phyloP scores from a whole-genome alignment of 2,113 vertebrate species.

The Pongo abelii region DNA sequence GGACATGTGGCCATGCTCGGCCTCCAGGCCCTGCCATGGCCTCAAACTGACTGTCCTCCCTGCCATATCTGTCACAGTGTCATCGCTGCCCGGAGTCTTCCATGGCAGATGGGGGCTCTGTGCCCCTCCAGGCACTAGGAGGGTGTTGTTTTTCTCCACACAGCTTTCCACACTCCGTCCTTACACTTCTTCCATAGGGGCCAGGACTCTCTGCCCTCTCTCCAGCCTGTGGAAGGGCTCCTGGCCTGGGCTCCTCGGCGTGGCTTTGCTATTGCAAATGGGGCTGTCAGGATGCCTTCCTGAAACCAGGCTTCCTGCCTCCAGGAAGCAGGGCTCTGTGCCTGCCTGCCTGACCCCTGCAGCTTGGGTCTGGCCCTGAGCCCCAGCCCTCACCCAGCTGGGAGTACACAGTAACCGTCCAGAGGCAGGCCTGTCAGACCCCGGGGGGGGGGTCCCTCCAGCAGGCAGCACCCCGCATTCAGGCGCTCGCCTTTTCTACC shows the following conservation, averaged over 20 bases:
- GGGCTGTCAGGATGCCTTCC: neutral
- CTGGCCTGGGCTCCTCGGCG: neutral
- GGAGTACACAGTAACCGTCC: rapidly evolving
- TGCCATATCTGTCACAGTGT: neutral
- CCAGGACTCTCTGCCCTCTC: neutral
- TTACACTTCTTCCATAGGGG: neutral
- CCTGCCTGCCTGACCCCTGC: neutral
- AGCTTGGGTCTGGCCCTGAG: neutral
- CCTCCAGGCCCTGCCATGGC: neutral
- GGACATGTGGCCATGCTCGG: rapidly evolving
- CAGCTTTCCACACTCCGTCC: neutral
- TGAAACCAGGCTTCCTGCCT: neutral
- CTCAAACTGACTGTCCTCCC: neutral
- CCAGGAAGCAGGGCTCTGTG: neutral
- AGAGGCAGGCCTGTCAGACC: neutral
- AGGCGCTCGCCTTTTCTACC: neutral
- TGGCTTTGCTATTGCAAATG: neutral
- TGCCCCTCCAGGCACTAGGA: neutral
- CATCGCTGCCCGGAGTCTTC: neutral
- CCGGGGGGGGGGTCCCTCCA: neutral
- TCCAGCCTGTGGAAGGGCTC: neutral
- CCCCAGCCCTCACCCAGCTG: neutral
- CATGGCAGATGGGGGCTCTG: rapidly evolving
- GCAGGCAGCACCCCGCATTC: neutral
- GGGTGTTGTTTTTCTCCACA: too few relatives aligned